Conservation (phyloP, 2,113 vertebrate species). For the Pagrus major region DNA sequence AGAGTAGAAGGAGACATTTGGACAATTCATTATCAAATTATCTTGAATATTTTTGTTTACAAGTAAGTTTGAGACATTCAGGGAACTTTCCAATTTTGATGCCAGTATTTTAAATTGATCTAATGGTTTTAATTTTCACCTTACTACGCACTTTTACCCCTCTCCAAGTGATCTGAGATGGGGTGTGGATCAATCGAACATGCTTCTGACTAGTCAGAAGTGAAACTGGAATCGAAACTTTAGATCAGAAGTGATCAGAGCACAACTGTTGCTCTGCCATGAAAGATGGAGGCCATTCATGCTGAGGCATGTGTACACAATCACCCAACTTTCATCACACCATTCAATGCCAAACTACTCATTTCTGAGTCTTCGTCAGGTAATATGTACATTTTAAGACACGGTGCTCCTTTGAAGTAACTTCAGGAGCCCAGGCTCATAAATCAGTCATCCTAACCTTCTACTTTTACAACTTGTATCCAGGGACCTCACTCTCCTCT, state of each 20-base stretch:
- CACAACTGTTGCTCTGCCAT: not conserved
- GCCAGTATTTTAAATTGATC: not conserved
- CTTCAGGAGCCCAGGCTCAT: not conserved
- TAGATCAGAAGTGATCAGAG: not conserved
- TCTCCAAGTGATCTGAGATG: not conserved
- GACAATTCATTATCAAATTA: not conserved
- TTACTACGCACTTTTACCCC: not conserved
- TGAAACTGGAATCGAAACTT: not conserved
- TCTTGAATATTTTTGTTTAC: not conserved
- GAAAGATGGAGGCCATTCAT: not conserved
- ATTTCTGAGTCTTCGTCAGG: not conserved
- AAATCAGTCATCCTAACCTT: conserved; percentile 29
- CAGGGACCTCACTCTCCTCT: conserved; percentile 21
- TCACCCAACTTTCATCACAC: not conserved
- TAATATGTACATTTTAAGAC: not conserved
- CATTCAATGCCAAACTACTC: not conserved
- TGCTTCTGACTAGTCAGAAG: not conserved
- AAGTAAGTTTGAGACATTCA: too few relatives aligned
- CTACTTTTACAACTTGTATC: conserved; percentile 10
- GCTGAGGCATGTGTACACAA: not conserved
- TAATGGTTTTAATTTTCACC: too few relatives aligned
- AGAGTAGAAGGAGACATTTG: not conserved
- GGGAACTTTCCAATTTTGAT: not conserved
- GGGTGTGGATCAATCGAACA: not conserved
- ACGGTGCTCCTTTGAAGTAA: not conserved